Evolutionary conservation across 2,888 invertebrate genomes (phyloP).

Genomic region (Heliconius ethilla): DNA sequence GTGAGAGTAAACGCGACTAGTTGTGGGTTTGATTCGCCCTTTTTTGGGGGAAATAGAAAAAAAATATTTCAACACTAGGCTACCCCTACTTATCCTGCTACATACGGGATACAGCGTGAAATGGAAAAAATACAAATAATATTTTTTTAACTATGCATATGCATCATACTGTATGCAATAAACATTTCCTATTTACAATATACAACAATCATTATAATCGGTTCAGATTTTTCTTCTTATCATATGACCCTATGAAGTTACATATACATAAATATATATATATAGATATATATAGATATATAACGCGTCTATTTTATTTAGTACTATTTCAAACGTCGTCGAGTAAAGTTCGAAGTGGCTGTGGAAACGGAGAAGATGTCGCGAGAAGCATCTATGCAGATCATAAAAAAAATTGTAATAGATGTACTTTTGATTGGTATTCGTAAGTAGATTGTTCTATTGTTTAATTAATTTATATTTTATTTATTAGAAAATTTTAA

Average conservation of each 20-base stretch:
- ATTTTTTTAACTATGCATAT: not conserved
- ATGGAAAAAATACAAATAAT: too few species aligned
- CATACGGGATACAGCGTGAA: not conserved
- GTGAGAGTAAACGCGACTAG: not conserved
- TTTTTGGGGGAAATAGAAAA: not conserved
- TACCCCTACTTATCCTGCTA: not conserved
- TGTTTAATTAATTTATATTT: not conserved
- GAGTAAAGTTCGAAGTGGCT: not conserved
- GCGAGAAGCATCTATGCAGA: constrained; percentile 27
- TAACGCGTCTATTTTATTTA: not conserved
- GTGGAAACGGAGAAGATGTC: constrained; percentile 31
- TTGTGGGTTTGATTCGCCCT: not conserved
- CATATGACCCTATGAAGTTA: constrained; percentile 21
- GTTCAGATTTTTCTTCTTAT: constrained; percentile 34
- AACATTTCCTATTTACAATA: constrained; percentile 36
- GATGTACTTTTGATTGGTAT: constrained; percentile 34
- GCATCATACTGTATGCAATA: not conserved
- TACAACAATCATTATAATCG: constrained; percentile 14
- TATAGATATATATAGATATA: not conserved
- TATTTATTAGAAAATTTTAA: too few species aligned
- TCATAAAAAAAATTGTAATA: constrained; percentile 36
- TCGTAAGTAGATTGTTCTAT: constrained; percentile 31
- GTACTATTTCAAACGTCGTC: constrained; percentile 7
- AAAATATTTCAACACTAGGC: not conserved
- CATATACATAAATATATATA: too few species aligned